These are phyloP conservation scores for Carpatolechia fugitivella DNA, from an alignment of 2,888 invertebrate genomes.

Conservation along the genomic window DNA sequence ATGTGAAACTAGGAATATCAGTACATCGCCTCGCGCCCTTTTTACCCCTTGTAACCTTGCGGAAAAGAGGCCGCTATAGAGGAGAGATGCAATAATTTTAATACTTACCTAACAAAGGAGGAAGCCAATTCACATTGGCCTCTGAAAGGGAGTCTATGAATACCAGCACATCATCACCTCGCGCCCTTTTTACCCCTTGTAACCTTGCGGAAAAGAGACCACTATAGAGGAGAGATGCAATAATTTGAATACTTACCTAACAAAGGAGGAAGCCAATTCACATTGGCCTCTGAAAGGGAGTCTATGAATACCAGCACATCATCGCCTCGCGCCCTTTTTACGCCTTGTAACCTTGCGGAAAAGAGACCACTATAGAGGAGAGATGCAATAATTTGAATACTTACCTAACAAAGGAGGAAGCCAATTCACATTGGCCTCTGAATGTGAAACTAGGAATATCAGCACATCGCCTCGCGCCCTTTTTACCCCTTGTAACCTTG, in stretches of 20 bases:
- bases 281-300: conserved; percentile 93
- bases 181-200: conserved; percentile 88
- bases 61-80: conserved; percentile 90
- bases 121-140: conserved; percentile 94
- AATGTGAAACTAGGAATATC: too few relatives aligned
- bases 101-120: conserved; percentile 86
- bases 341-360: conserved; percentile 91
- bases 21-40: conserved; percentile 85
- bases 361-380: conserved; percentile 88
- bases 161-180: conserved; percentile 88
- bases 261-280: conserved; percentile 95
- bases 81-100: conserved; percentile 83
- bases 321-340: conserved; percentile 85
- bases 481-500: too few relatives aligned
- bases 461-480: too few relatives aligned
- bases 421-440: conserved; percentile 95
- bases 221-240: conserved; percentile 84
- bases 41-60: conserved; percentile 92
- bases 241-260: conserved; percentile 83
- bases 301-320: conserved; percentile 94
- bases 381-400: conserved; percentile 84
- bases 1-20: conserved; percentile 96
- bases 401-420: conserved; percentile 90
- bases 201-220: conserved; percentile 93
- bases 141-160: conserved; percentile 96